A percentile compares a stretch with the other conserved stretches of the same genome.
Conservation (phyloP, 2,888 invertebrate species). For the Euproctis similis region DNA sequence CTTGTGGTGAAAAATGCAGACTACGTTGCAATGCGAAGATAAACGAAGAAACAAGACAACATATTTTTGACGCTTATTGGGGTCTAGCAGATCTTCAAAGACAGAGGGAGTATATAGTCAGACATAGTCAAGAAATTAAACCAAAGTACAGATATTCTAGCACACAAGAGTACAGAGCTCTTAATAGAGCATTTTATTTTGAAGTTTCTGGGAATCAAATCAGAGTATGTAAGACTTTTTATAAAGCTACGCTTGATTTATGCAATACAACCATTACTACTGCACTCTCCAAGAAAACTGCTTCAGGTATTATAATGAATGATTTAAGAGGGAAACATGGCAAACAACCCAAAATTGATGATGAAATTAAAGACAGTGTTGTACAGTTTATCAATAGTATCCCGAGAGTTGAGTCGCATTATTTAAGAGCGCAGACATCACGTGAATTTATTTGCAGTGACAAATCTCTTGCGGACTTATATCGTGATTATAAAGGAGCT, state of each 20-base stretch:
- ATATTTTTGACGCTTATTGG: slow-evolving; percentile 4
- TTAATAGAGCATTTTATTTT: slow-evolving; percentile 5
- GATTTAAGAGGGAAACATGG: slow-evolving; percentile 3
- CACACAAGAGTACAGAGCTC: neutral
- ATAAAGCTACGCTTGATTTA: slow-evolving; percentile 4
- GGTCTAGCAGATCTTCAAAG: slow-evolving; percentile 1
- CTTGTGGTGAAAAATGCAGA: slow-evolving; percentile 6
- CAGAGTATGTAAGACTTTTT: slow-evolving; percentile 5
- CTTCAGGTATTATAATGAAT: slow-evolving; percentile 1
- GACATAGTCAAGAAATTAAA: slow-evolving; percentile 1
- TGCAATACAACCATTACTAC: slow-evolving; percentile 1
- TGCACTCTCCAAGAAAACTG: slow-evolving; percentile 4
- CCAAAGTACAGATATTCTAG: slow-evolving; percentile 1
- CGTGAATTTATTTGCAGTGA: slow-evolving; percentile 8
- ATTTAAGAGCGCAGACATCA: slow-evolving; percentile 6
- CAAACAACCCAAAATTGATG: slow-evolving; percentile 4
- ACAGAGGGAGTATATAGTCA: slow-evolving; percentile 1
- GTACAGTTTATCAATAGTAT: slow-evolving; percentile 15
- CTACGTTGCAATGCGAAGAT: slow-evolving; percentile 3
- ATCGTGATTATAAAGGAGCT: slow-evolving; percentile 3
- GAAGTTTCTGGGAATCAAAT: neutral
- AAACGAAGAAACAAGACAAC: slow-evolving; percentile 1
- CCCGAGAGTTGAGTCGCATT: slow-evolving; percentile 5
- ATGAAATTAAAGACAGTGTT: slow-evolving; percentile 4
- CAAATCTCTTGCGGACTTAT: slow-evolving; percentile 6